These are phyloP conservation scores for Rhogogaster chlorosoma DNA, from an alignment of 2,888 invertebrate genomes.

Conservation along the genomic window DNA sequence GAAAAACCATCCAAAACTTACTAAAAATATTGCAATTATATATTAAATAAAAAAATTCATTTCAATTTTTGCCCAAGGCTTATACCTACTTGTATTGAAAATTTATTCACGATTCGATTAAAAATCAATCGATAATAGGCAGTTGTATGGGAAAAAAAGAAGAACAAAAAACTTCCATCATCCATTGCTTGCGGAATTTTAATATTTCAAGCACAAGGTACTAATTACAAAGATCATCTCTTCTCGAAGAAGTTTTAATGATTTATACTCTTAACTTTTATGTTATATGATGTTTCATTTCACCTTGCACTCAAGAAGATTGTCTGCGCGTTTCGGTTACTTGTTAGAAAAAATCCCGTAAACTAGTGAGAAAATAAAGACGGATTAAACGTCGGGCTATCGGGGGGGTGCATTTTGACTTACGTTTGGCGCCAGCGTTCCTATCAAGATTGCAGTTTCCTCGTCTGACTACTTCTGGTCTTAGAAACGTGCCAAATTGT, in stretches of 20 bases:
- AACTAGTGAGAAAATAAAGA: not conserved
- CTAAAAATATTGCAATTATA: not conserved
- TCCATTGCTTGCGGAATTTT: not conserved
- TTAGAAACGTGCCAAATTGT: constrained; percentile 51
- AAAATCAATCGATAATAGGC: not conserved
- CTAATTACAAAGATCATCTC: not conserved
- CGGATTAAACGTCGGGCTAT: not conserved
- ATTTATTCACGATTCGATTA: not conserved
- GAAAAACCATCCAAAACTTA: not conserved
- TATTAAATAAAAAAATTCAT: not conserved
- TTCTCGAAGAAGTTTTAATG: not conserved
- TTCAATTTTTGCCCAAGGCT: not conserved
- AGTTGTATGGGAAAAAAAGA: not conserved
- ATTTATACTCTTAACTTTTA: not conserved
- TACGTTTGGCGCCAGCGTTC: constrained; percentile 31
- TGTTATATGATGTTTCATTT: not conserved
- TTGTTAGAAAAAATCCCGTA: not conserved
- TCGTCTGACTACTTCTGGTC: constrained; percentile 17
- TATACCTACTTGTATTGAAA: not conserved
- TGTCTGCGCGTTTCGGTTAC: not conserved
- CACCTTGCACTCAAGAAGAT: not conserved
- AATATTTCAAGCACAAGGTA: not conserved
- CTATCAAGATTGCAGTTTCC: constrained; percentile 47
- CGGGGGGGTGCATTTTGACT: constrained; percentile 33
- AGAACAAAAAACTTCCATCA: not conserved